Conservation (phyloP, 2,113 vertebrate species). For the Astur gentilis region DNA sequence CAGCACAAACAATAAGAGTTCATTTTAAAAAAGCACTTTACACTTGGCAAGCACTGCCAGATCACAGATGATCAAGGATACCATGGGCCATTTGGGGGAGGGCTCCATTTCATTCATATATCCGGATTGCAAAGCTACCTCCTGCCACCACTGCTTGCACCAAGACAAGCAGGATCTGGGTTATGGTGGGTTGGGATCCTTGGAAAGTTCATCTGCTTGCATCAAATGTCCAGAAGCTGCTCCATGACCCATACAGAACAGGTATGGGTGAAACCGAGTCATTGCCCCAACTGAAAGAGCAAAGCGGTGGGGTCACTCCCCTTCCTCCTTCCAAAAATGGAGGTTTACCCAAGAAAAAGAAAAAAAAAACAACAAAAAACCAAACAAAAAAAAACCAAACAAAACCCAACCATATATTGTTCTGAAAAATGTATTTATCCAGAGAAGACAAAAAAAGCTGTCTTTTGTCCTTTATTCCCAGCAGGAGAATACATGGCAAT, state of each 20-base stretch:
- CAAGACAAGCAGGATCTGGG: fast-evolving
- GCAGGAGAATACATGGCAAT: background rate
- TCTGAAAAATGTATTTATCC: background rate
- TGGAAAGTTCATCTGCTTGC: background rate
- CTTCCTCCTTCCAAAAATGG: background rate
- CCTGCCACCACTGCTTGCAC: background rate
- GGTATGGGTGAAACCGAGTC: background rate
- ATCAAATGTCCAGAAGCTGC: background rate
- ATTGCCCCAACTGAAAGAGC: background rate
- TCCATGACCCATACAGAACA: background rate
- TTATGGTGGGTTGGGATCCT: background rate
- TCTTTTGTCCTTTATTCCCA: background rate
- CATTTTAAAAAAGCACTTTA: background rate
- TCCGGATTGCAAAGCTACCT: background rate
- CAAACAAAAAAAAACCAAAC: too few species aligned
- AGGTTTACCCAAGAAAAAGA: background rate
- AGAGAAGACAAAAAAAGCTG: background rate
- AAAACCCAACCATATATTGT: background rate
- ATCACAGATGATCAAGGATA: background rate
- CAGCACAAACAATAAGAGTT: background rate
- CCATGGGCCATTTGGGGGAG: background rate
- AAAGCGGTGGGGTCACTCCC: background rate
- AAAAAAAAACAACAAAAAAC: too few species aligned
- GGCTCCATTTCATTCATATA: background rate
- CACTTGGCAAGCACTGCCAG: background rate